Evolutionary conservation across 2,797 vertebrate genomes (phyloP), one percentile per base, ranked within the genome.

Genomic region (Tauraco hartlaubi): DNA sequence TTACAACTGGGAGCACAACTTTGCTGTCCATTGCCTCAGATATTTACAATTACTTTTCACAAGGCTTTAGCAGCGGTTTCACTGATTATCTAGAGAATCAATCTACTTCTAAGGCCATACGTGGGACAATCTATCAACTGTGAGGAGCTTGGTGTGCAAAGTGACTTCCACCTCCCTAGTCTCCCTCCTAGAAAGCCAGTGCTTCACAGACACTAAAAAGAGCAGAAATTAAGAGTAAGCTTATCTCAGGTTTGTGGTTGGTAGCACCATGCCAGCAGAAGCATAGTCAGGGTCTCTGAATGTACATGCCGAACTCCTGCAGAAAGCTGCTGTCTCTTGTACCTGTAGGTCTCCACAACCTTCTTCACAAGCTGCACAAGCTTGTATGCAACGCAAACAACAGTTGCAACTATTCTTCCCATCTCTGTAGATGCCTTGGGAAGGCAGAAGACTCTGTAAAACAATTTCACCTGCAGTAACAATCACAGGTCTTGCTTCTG

Each of bases 261-360:
- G 21, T 16, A 55, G 54, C 6, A 13, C 26, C 31, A 18, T 10
- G 28, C 35, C 48, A 35, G 29, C 29, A 39, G 69, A 71, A 12
- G 26, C 2, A 11, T 13, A 12, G 12, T 15, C 28, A 43, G 51
- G 15, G 15, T 49, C 59, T 66, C 56, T 13, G 13, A 66, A 51
- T 1, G 35, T 5, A 54, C 9, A 3, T 4, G 28, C 25, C 31
- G 35, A 62, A 46, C 19, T 28, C 0, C 0, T 5, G 12, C 35
- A 72, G 23, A 46, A 78, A 61, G 22, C 49, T 49, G 33, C 37
- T 55, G 7, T 37, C 26, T 68, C 25, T 44, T 33, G 2, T 28
- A 13, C 9, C 55, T 49, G 59, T n/a, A 75, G 33, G 19, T 43
- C 69, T 78, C 25, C 43, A 14, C 56, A 74, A 13, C 33, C 20